phyloP scores from a whole-genome alignment of 1,140 invertebrate species.

The Sycobia sp. region DNA sequence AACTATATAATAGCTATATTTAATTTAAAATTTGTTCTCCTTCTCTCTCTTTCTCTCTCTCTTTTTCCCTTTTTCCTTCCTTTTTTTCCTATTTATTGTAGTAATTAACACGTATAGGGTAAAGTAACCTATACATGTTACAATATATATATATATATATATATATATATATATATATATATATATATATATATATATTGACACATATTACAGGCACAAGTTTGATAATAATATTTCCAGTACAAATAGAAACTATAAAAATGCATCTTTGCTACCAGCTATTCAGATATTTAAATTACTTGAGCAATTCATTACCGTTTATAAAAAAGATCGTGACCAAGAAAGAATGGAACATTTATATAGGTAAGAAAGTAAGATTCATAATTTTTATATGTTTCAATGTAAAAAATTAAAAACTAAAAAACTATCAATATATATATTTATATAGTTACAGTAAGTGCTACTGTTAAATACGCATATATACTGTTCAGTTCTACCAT shows the following conservation, averaged over 20 bases:
- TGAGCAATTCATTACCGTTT: slow-evolving; percentile 74
- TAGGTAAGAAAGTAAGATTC: slow-evolving; percentile 49
- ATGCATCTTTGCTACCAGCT: slow-evolving; percentile 66
- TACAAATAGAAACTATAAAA: slow-evolving; percentile 58
- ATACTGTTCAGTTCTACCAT: too few relatives aligned
- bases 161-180: not conserved
- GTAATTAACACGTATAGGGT: too few relatives aligned
- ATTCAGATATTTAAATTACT: slow-evolving; percentile 74
- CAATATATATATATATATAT: too few relatives aligned
- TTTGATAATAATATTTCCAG: slow-evolving; percentile 70
- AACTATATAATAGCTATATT: too few relatives aligned
- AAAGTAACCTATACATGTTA: too few relatives aligned
- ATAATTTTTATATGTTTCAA: not conserved
- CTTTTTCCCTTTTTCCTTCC: too few relatives aligned
- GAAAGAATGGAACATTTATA: slow-evolving; percentile 77
- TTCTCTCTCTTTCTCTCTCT: too few relatives aligned
- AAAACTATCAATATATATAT: too few relatives aligned
- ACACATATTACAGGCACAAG: slow-evolving; percentile 62
- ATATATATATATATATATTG: slow-evolving; percentile 18
- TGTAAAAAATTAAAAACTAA: slow-evolving; percentile 3
- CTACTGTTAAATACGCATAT: too few relatives aligned
- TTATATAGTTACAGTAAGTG: too few relatives aligned
- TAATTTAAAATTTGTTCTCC: too few relatives aligned
- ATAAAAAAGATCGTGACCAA: slow-evolving; percentile 71
- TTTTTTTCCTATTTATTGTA: too few relatives aligned